Evolutionary conservation across 53 echinoderm and acorn worm genomes (phyloP).

Genomic region (Arbacia lixula): DNA sequence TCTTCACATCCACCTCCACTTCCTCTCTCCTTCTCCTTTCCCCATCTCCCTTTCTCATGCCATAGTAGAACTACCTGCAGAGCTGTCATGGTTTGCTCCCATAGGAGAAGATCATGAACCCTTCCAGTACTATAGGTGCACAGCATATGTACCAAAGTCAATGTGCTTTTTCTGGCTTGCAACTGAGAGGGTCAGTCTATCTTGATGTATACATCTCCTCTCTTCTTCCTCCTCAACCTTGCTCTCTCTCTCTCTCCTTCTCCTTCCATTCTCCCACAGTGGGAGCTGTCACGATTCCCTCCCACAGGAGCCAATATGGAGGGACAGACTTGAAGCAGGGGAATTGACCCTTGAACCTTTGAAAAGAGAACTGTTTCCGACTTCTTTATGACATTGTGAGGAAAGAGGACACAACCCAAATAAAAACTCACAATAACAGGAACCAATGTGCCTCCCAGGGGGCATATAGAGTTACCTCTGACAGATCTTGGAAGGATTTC

Average conservation of each 20-base stretch:
- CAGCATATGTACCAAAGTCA: no score
- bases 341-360: background rate
- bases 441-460: background rate
- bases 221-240: no score
- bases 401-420: background rate
- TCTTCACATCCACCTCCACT: background rate
- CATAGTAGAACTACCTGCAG: no score
- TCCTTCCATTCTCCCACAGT: background rate
- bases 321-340: background rate
- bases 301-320: no score
- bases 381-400: background rate
- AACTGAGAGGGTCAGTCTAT: no score
- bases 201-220: no score
- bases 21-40: background rate
- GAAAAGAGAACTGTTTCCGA: conserved; percentile 3
- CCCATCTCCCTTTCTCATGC: no score
- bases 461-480: conserved; percentile 15
- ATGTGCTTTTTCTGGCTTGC: no score
- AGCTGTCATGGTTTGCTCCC: no score
- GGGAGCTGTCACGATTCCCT: no score
- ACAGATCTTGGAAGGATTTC: background rate
- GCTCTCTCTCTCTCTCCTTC: background rate
- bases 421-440: background rate
- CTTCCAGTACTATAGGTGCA: no score
- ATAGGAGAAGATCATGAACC: no score